Percentiles rank a stretch among this genome's conserved stretches.
These are phyloP conservation scores for Camelus bactrianus DNA, from an alignment of 2,113 vertebrate genomes.

Conservation along the genomic window DNA sequence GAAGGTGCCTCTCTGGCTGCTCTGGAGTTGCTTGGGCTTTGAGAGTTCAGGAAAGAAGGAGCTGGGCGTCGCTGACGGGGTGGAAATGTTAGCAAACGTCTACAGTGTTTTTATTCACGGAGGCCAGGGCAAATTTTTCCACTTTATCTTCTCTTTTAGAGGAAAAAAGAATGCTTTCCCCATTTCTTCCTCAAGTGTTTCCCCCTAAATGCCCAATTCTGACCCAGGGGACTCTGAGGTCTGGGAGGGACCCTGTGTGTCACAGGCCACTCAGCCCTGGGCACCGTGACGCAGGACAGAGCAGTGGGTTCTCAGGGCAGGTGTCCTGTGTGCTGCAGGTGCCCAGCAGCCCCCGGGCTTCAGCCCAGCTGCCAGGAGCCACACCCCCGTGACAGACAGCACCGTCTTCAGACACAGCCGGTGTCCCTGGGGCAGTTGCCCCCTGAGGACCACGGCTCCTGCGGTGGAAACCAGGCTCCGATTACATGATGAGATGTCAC, in stretches of 20 bases:
- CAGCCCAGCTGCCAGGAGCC: background rate
- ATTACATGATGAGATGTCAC: background rate
- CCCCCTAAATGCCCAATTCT: background rate
- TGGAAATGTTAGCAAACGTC: constrained; percentile 64
- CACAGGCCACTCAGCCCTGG: background rate
- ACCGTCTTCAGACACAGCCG: background rate
- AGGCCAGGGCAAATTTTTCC: constrained; percentile 38
- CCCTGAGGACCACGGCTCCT: fast-evolving
- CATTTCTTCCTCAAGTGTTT: background rate
- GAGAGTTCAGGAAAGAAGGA: constrained; percentile 46
- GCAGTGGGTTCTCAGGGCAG: background rate
- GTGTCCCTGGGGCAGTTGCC: fast-evolving
- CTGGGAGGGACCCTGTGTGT: background rate
- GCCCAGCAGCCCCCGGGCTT: background rate
- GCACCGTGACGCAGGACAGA: no score
- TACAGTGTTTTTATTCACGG: background rate
- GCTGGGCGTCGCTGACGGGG: constrained; percentile 42
- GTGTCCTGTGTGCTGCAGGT: background rate
- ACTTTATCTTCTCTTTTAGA: constrained; percentile 30
- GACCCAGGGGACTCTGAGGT: background rate
- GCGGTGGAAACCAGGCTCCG: background rate
- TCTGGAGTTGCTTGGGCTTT: background rate
- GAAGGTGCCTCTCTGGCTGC: background rate
- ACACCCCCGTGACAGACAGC: background rate
- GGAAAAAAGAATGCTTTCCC: background rate